Evolutionary conservation across 2,797 vertebrate genomes (phyloP).

Genomic region (Corythornis leucogaster): DNA sequence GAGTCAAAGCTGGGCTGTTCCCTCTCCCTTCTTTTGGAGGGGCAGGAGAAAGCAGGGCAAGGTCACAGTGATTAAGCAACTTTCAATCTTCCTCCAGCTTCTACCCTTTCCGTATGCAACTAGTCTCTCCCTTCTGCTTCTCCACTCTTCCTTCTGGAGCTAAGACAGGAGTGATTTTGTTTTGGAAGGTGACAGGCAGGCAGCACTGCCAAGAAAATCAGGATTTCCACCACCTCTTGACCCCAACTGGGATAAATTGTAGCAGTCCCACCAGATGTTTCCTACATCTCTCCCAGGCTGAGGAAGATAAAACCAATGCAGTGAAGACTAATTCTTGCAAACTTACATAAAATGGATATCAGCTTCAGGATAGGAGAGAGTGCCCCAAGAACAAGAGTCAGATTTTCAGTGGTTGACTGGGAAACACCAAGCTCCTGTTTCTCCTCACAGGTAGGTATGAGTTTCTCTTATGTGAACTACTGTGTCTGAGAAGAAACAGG

Average conservation of each 20-base stretch:
- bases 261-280: neutral
- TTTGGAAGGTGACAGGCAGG: neutral
- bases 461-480: neutral
- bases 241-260: neutral
- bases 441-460: neutral
- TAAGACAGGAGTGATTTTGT: neutral
- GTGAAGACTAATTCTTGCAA: neutral
- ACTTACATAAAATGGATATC: neutral
- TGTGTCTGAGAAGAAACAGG: neutral
- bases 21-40: neutral
- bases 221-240: neutral
- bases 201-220: neutral
- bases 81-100: neutral
- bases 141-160: accelerated
- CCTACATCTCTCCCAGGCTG: neutral
- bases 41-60: neutral
- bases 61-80: neutral
- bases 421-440: neutral
- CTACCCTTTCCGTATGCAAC: neutral
- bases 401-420: neutral
- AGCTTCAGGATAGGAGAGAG: neutral
- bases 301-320: neutral
- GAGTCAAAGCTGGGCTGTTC: neutral
- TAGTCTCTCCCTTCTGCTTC: neutral
- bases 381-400: neutral